phyloP scores from a whole-genome alignment of 2,888 invertebrate species.

The Rhynchonema sp. region DNA sequence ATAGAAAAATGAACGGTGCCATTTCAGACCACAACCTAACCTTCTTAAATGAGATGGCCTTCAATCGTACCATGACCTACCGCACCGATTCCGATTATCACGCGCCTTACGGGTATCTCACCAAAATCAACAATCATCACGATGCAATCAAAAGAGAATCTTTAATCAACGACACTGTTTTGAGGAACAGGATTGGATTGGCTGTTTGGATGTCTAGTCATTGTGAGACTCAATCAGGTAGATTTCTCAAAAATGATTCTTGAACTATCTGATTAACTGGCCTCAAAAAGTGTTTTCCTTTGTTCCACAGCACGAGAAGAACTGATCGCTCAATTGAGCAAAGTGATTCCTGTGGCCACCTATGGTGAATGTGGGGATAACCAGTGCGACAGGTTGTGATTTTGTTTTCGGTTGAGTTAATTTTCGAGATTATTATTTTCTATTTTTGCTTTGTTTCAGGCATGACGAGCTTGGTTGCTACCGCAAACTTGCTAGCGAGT shows the following conservation, averaged over 20 bases:
- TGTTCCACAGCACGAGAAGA: not conserved
- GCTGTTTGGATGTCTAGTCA: too few species aligned
- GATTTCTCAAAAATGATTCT: too few species aligned
- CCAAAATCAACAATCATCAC: not conserved
- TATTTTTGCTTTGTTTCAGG: not conserved
- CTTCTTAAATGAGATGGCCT: not conserved
- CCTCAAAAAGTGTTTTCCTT: too few species aligned
- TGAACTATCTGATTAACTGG: too few species aligned
- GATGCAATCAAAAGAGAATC: not conserved
- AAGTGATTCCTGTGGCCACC: not conserved
- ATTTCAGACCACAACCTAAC: not conserved
- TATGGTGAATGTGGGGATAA: constrained; percentile 1
- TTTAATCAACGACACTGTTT: too few species aligned
- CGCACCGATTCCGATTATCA: constrained; percentile 5
- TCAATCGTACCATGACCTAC: constrained; percentile 6
- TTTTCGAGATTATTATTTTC: not conserved
- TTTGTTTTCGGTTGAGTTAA: not conserved
- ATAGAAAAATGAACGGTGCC: too few species aligned
- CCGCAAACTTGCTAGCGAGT: too few species aligned
- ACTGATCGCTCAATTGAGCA: not conserved
- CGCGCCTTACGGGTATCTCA: constrained; percentile 3
- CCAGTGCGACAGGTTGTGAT: not conserved
- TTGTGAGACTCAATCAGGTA: too few species aligned
- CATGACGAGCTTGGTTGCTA: too few species aligned
- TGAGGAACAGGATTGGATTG: too few species aligned